Percentiles rank a stretch among this genome's conserved stretches.
These are phyloP conservation scores for Oryzias sinensis DNA, from an alignment of 2,797 vertebrate species.

Conservation along the genomic window DNA sequence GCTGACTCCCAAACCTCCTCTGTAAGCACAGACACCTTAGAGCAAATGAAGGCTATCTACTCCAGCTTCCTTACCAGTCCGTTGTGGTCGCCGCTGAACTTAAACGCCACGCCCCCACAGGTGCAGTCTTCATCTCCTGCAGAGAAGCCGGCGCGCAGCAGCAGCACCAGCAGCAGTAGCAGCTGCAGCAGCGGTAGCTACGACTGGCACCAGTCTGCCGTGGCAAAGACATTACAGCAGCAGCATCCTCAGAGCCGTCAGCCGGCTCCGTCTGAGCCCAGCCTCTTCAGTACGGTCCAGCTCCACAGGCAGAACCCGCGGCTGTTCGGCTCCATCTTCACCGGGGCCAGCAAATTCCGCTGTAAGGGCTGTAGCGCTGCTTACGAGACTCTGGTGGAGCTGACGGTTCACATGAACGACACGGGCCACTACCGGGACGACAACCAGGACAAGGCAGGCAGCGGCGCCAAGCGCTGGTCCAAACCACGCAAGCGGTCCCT, in stretches of 20 bases:
- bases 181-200: constrained; percentile 92
- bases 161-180: constrained; percentile 91
- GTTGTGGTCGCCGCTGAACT: constrained; percentile 92
- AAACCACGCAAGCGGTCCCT: constrained; percentile 97
- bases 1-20: constrained; percentile 68
- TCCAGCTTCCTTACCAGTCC: constrained; percentile 95
- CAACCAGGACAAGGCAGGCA: constrained; percentile 91
- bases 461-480: constrained; percentile 93
- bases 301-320: constrained; percentile 96
- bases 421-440: constrained; percentile 98
- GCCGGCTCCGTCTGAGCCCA: constrained; percentile 81
- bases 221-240: constrained; percentile 92
- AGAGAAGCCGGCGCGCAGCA: constrained; percentile 85
- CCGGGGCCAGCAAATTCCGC: constrained; percentile 97
- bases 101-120: constrained; percentile 80
- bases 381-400: constrained; percentile 95
- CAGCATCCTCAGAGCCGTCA: constrained; percentile 85
- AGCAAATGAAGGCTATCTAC: constrained; percentile 98
- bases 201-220: constrained; percentile 97
- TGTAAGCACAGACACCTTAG: constrained; percentile 87
- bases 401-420: constrained; percentile 99
- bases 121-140: constrained; percentile 68
- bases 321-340: constrained; percentile 97
- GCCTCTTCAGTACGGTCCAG: constrained; percentile 96
- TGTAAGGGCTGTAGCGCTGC: constrained; percentile 98